Percentiles rank a stretch among this genome's conserved stretches.
Evolutionary conservation across 2,888 invertebrate species (phyloP).

Genomic region (Agrenia bidenticulata): DNA sequence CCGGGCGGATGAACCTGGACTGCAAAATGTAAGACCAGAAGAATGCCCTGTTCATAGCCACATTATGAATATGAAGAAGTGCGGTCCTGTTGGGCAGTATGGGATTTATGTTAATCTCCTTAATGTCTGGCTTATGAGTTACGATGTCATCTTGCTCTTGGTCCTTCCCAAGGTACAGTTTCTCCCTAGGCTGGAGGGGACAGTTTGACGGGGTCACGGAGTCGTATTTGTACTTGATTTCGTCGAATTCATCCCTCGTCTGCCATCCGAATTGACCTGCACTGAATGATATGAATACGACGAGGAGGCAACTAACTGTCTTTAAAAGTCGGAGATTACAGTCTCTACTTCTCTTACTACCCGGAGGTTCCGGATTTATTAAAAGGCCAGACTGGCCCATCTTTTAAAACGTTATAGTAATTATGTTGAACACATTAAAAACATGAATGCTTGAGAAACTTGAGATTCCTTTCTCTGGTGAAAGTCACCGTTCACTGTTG

Average conservation of each 20-base stretch:
- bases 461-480: too few species aligned
- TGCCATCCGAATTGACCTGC: slow-evolving; percentile 88
- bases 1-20: slow-evolving; percentile 80
- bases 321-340: slow-evolving; percentile 14
- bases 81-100: slow-evolving; percentile 93
- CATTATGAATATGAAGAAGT: slow-evolving; percentile 88
- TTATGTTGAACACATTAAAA: not conserved
- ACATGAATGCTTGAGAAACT: too few species aligned
- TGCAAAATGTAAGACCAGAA: slow-evolving; percentile 94
- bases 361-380: too few species aligned
- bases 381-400: not conserved
- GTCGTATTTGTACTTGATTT: slow-evolving; percentile 79
- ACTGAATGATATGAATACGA: slow-evolving; percentile 41
- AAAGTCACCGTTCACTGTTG: too few species aligned
- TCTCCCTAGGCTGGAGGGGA: slow-evolving; percentile 78
- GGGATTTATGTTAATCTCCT: slow-evolving; percentile 90
- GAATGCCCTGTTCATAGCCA: slow-evolving; percentile 93
- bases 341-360: not conserved
- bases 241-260: slow-evolving; percentile 83
- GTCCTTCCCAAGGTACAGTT: slow-evolving; percentile 71
- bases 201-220: slow-evolving; percentile 85
- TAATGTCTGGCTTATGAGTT: slow-evolving; percentile 88
- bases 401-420: not conserved
- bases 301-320: slow-evolving; percentile 25
- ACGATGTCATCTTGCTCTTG: slow-evolving; percentile 67